A percentile compares a stretch with the other conserved stretches of the same genome.
These are phyloP conservation scores for Calameuta idolon DNA, from an alignment of 2,888 invertebrate species.

Conservation along the genomic window DNA sequence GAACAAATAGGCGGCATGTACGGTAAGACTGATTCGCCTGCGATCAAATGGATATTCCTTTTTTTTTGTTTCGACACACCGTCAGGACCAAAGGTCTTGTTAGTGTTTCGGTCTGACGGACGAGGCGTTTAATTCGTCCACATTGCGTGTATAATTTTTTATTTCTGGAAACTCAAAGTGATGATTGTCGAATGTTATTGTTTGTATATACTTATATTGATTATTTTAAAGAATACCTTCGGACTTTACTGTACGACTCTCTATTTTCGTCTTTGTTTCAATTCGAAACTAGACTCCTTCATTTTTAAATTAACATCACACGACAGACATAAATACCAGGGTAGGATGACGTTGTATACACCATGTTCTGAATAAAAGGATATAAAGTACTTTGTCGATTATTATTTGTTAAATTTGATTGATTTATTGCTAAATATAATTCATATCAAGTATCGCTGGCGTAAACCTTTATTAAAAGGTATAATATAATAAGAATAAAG, in stretches of 20 bases:
- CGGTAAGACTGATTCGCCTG: not conserved
- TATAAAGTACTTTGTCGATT: constrained; percentile 24
- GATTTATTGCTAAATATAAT: constrained; percentile 17
- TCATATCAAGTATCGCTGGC: constrained; percentile 12
- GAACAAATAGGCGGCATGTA: not conserved
- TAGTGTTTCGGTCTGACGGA: not conserved
- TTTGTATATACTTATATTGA: not conserved
- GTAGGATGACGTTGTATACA: constrained; percentile 45
- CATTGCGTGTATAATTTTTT: not conserved
- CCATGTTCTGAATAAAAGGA: constrained; percentile 51
- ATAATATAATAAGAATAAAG: constrained; percentile 29
- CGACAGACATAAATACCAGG: constrained; percentile 28
- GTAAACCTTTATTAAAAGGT: constrained; percentile 40
- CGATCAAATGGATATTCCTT: not conserved
- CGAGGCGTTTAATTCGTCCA: not conserved
- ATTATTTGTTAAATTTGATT: not conserved
- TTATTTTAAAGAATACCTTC: not conserved
- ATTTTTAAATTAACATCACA: not conserved
- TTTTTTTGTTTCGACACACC: not conserved
- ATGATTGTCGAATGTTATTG: not conserved
- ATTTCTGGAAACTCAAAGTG: not conserved
- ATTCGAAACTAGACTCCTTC: not conserved
- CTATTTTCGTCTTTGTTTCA: not conserved
- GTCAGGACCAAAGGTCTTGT: not conserved
- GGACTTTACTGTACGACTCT: not conserved